Evolutionary conservation across 2,113 vertebrate genomes (phyloP), one percentile per base, ranked within the genome.

Genomic region (Hepsetus odoe): DNA sequence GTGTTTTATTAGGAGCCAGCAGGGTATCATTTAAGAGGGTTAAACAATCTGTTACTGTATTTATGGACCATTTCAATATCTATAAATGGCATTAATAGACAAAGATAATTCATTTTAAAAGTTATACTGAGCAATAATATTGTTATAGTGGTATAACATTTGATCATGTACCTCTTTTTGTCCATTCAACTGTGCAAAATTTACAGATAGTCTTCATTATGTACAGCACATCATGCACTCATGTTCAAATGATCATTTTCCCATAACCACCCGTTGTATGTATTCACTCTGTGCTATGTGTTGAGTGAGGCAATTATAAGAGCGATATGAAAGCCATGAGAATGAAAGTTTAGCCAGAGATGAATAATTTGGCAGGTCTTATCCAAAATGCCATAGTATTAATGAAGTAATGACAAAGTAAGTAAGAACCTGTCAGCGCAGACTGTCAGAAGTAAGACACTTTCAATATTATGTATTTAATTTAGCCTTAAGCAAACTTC

Each of bases 401-500:
- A 33, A 51, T 33, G 58, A 51, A 38, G 56, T 14, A 64, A 72
- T 79, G 30, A 72, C 46, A 79, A 79, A 38, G 56, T 55, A 26
- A 66, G 77, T 38, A 49, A 61, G 66, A 62, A 18, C 49, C 69
- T 79, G 30, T 22, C 55, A 51, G 10, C 44, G 30, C 44, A 53
- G 76, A 46, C 76, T 62, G 40, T 64, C 22, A 61, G 68, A 64
- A 16, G 69, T 26, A 11, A 65, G 58, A 5, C 56, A 62, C 30
- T 30, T 72, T 38, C 77, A 53, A 55, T 53, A 53, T 71, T 13
- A 56, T 72, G 70, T 65, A 38, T 79, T 79, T 72, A 55, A 79
- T 72, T 62, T 79, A 79, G 59, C 28, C 51, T 79, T 79, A 53
- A 79, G 77, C 59, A 79, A 72, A 72, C 65, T 64, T 65, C 35